phyloP scores from a whole-genome alignment of 2,797 vertebrate species.

The Lacerta viridis region DNA sequence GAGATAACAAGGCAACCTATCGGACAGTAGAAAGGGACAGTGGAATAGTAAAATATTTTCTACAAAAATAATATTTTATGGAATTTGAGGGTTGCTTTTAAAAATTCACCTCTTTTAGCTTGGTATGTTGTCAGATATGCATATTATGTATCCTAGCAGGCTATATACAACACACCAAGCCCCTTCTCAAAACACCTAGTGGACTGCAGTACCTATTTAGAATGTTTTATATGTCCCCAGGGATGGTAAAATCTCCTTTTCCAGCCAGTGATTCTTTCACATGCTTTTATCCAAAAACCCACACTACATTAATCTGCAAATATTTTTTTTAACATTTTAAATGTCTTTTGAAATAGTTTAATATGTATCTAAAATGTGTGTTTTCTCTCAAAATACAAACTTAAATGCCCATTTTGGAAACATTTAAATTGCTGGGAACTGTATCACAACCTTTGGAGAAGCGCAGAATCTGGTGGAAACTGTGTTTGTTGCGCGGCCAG shows the following conservation, averaged over 20 bases:
- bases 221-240: not conserved
- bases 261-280: not conserved
- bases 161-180: not conserved
- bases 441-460: not conserved
- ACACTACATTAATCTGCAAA: not conserved
- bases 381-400: not conserved
- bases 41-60: conserved; percentile 18
- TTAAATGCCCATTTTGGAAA: not conserved
- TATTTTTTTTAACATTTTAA: not conserved
- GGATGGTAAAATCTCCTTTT: not conserved
- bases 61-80: conserved; percentile 25
- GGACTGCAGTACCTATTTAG: not conserved
- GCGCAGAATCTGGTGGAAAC: not conserved
- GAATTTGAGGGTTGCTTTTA: not conserved
- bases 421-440: not conserved
- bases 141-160: not conserved
- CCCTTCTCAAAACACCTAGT: not conserved
- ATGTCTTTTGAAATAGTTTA: not conserved
- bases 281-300: not conserved
- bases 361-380: not conserved
- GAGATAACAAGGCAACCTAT: not conserved
- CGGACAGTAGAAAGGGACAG: not conserved
- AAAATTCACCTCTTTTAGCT: not conserved
- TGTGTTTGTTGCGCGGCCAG: not conserved
- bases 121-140: not conserved